Base-by-base conservation (phyloP, 1,140 invertebrate species). In the Brachystomella parvula region DNA sequence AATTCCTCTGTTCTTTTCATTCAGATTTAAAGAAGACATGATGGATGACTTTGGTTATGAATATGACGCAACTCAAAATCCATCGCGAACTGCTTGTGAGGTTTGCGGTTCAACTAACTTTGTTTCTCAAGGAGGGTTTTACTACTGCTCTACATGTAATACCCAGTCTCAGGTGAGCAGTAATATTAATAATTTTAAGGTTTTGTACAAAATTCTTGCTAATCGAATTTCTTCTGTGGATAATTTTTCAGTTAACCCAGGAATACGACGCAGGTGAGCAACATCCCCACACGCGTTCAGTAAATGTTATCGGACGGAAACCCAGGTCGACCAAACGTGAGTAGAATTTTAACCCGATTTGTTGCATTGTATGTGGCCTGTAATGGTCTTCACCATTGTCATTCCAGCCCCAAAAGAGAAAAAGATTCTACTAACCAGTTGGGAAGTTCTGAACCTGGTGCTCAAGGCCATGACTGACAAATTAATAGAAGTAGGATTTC, bases 391-490 rank as follows among this genome's bases (percentile, higher is more conserved):
- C 44, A 29, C 33, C 58, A 17, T 61, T 53, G 32, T 65, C 60
- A 61, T 33, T 31, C 47, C 61, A 39, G n/a, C n/a, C n/a, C n/a
- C n/a, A n/a, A n/a, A n/a, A 62, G 60, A 70, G 67, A 32, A 59
- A 70, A 72, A 63, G 60, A 30, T 75, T 28, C 79, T 82, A 39
- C 79, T 83, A 70, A 86, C 84, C 1, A 80, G 82, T 15, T 86
- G 84, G 84, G 85, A 87, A 76, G 78, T 82, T 19, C 85, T 83
- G 69, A 88, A 87, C 78, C 82, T 83, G 66, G 79, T 84, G 32
- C 73, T 88, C 19, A 78, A 82, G 33, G 83, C 82, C 15, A 75
- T 86, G 60, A 77, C 82, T 0, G 79, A 87, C 68, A 83, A 87
- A 74, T 72, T 86, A 1, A 79, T 85, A 1, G 70, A 79, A 21